Evolutionary conservation across 2,113 vertebrate genomes (phyloP).

Genomic region (Gymnorhina tibicen): DNA sequence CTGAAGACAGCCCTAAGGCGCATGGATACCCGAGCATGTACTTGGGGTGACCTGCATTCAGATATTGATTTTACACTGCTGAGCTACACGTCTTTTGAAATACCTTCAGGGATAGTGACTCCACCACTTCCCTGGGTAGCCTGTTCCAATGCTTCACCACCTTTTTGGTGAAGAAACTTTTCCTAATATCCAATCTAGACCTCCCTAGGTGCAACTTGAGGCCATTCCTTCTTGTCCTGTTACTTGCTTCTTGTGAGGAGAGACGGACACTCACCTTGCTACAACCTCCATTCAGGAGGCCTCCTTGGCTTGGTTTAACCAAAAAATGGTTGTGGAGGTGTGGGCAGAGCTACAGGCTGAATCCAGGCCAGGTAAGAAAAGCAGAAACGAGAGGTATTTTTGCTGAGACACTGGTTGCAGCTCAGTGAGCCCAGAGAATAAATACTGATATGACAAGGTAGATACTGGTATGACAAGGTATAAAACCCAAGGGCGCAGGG

Average conservation of each 20-base stretch:
- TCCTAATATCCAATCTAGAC: neutral
- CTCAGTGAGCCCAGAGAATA: neutral
- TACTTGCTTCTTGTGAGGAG: neutral
- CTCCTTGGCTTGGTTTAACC: neutral
- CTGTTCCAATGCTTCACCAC: neutral
- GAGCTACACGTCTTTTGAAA: neutral
- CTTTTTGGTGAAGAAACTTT: neutral
- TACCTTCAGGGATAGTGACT: neutral
- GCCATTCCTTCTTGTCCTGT: neutral
- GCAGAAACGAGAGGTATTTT: neutral
- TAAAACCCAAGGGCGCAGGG: neutral
- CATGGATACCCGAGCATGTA: accelerated
- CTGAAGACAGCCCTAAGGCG: neutral
- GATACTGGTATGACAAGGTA: neutral
- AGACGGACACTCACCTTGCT: too few relatives aligned
- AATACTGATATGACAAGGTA: neutral
- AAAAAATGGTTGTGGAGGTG: neutral
- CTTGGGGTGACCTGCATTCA: neutral
- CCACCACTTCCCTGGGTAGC: neutral
- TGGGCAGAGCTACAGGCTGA: neutral
- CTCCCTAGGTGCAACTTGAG: neutral
- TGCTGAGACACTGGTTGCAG: neutral
- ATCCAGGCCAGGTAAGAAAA: neutral
- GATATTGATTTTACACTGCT: neutral
- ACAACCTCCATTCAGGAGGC: neutral